phyloP scores from a whole-genome alignment of 2,797 vertebrate genomes.

The Poecilia picta region DNA sequence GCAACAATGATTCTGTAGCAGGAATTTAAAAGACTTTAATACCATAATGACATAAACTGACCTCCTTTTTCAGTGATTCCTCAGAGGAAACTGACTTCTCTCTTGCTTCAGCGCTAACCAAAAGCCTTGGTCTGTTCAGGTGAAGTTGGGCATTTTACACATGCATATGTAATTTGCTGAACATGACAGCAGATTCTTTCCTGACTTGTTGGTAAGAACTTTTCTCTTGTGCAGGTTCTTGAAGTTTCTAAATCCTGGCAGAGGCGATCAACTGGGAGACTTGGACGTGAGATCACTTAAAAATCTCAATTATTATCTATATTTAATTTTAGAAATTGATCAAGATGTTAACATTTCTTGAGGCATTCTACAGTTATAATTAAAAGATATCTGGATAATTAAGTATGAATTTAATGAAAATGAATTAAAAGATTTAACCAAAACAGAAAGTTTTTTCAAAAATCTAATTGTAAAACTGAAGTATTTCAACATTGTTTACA shows the following conservation, averaged over 20 bases:
- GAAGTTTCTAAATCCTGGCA: conserved; percentile 66
- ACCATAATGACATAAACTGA: not conserved
- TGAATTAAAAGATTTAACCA: not conserved
- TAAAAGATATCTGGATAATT: not conserved
- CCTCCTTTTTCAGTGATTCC: conserved; percentile 33
- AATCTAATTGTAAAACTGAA: not conserved
- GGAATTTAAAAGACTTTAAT: too few relatives aligned
- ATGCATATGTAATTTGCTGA: not conserved
- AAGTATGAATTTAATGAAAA: not conserved
- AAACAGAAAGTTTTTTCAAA: not conserved
- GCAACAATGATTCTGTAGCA: not conserved
- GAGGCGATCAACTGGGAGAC: conserved; percentile 15
- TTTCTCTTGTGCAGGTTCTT: conserved; percentile 50
- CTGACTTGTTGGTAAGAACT: not conserved
- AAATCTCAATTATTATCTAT: not conserved
- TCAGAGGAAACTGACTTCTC: conserved; percentile 53
- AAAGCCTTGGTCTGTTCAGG: conserved; percentile 61
- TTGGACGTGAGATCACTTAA: conserved; percentile 54
- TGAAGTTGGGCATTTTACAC: conserved; percentile 18
- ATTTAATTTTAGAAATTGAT: not conserved
- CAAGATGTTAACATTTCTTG: not conserved
- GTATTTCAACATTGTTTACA: not conserved
- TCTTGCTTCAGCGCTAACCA: conserved; percentile 52
- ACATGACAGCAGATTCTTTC: not conserved
- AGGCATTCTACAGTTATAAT: not conserved